phyloP scores from a whole-genome alignment of 2,113 vertebrate genomes.

The Thalassoma bifasciatum region DNA sequence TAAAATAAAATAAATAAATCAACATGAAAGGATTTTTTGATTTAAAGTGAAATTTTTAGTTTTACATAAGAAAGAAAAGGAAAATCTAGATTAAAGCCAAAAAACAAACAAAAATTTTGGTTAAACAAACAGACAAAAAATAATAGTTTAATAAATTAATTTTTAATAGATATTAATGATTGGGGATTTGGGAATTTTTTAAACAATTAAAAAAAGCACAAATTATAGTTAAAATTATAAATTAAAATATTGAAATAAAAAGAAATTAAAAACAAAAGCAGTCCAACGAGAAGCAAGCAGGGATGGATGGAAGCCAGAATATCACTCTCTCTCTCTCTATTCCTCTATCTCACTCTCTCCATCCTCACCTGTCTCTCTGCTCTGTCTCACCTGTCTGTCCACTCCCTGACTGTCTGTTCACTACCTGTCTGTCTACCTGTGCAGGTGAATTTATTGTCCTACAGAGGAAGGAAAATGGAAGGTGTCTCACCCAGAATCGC shows the following conservation, averaged over 20 bases:
- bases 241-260: background rate
- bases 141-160: too few species aligned
- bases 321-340: conserved; percentile 34
- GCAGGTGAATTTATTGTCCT: conserved; percentile 16
- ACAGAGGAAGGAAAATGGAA: conserved; percentile 65
- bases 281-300: conserved; percentile 81
- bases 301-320: conserved; percentile 80
- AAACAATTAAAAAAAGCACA: background rate
- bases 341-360: conserved; percentile 58
- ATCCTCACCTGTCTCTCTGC: conserved; percentile 22
- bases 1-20: background rate
- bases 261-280: conserved; percentile 48
- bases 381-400: conserved; percentile 38
- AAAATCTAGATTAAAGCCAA: too few species aligned
- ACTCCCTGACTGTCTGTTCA: conserved; percentile 20
- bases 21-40: too few species aligned
- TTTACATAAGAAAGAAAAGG: too few species aligned
- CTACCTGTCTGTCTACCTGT: conserved; percentile 47
- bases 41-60: too few species aligned
- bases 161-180: too few species aligned
- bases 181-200: too few species aligned
- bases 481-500: conserved; percentile 98
- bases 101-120: too few species aligned
- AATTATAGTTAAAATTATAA: background rate
- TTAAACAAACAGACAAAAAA: too few species aligned